A percentile compares a stretch with the other conserved stretches of the same genome.
These are phyloP conservation scores for Myrmophylax atrothorax DNA, from an alignment of 2,113 vertebrate species.

Conservation along the genomic window DNA sequence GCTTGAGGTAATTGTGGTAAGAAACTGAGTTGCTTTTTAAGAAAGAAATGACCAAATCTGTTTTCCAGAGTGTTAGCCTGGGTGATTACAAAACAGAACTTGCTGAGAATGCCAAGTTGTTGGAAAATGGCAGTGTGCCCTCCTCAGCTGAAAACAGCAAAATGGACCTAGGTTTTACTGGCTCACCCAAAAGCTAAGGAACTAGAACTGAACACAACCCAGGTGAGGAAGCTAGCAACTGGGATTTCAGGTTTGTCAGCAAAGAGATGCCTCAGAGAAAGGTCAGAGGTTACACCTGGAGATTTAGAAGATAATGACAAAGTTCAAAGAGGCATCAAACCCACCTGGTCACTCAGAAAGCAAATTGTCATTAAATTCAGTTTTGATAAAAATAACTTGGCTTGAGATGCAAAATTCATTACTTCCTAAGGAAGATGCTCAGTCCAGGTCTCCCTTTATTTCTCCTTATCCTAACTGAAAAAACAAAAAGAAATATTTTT, in stretches of 20 bases:
- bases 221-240: neutral
- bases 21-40: neutral
- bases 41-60: constrained; percentile 29
- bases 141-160: neutral
- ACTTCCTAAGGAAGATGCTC: neutral
- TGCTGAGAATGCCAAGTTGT: neutral
- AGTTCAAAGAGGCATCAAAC: neutral
- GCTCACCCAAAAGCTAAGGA: neutral
- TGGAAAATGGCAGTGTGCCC: constrained; percentile 28
- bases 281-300: constrained; percentile 41
- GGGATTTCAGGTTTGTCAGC: constrained; percentile 46
- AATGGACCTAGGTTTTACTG: neutral
- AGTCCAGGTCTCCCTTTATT: neutral
- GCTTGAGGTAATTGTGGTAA: neutral
- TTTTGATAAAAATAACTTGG: neutral
- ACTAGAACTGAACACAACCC: neutral
- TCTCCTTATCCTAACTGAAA: neutral
- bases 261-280: neutral
- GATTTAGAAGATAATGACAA: neutral
- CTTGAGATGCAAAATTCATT: neutral
- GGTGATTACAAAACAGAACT: constrained; percentile 42
- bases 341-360: neutral
- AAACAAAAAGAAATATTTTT: neutral
- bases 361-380: neutral
- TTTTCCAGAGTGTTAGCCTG: constrained; percentile 8